These are phyloP conservation scores for Nephrotoma guestfalica DNA, from an alignment of 2,888 invertebrate genomes.

Conservation along the genomic window DNA sequence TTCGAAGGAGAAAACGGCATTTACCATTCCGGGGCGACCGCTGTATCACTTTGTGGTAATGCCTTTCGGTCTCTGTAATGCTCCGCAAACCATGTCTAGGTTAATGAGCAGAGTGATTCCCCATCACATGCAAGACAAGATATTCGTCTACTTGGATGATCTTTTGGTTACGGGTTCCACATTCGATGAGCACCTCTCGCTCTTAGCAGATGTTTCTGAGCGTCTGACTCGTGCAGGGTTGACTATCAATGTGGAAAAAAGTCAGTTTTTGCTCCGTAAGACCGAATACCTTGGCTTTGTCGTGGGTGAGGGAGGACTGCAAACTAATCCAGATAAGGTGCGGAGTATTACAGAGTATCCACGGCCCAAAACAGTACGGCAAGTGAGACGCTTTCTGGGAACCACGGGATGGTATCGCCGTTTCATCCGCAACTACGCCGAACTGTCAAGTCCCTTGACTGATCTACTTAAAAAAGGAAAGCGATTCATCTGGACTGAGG, in stretches of 20 bases:
- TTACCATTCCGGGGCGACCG: not conserved
- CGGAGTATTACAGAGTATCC: not conserved
- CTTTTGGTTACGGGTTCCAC: not conserved
- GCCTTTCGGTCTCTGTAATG: not conserved
- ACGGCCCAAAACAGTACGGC: not conserved
- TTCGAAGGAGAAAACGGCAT: not conserved
- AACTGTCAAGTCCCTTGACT: not conserved
- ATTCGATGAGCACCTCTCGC: not conserved
- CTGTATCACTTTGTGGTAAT: not conserved
- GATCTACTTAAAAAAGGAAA: not conserved
- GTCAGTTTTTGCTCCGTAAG: not conserved
- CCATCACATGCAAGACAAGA: not conserved
- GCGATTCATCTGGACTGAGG: not conserved
- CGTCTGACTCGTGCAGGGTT: not conserved
- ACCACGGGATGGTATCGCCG: not conserved
- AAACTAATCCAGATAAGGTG: not conserved
- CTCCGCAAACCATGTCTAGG: not conserved
- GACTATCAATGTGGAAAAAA: not conserved
- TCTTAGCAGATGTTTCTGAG: not conserved
- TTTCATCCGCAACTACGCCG: not conserved
- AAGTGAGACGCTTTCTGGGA: not conserved
- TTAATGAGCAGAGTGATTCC: not conserved
- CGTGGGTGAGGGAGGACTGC: not conserved
- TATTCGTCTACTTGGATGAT: not conserved
- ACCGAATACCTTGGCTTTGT: not conserved